phyloP scores from a whole-genome alignment of 2,113 vertebrate species.

The Orthonyx spaldingii region DNA sequence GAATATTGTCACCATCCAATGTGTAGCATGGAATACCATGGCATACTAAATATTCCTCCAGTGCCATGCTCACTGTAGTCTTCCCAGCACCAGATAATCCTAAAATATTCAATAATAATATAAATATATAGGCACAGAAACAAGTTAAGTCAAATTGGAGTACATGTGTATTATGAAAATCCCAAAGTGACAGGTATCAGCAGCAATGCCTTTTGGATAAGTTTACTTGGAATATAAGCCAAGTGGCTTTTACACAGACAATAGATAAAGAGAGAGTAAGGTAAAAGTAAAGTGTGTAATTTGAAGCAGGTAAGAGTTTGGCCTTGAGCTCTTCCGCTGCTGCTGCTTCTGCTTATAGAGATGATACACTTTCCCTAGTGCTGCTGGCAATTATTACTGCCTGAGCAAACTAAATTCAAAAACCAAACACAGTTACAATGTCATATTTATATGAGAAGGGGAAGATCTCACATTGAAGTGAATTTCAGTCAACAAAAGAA shows the following conservation, averaged over 20 bases:
- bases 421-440: background rate
- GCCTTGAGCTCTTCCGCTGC: background rate
- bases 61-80: constrained; percentile 96
- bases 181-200: background rate
- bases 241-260: background rate
- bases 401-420: background rate
- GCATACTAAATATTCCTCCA: constrained; percentile 96
- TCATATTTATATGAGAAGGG: background rate
- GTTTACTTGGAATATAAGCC: background rate
- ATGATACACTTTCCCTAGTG: background rate
- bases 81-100: constrained; percentile 95
- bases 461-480: background rate
- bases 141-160: background rate
- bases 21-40: constrained; percentile 97
- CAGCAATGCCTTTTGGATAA: background rate
- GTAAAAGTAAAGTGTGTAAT: background rate
- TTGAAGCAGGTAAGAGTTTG: background rate
- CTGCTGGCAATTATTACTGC: background rate
- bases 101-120: constrained; percentile 37
- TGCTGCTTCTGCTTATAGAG: background rate
- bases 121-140: background rate
- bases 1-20: constrained; percentile 95
- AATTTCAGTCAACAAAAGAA: background rate
- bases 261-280: background rate
- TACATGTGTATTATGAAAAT: background rate